These are phyloP conservation scores for Euura saliciscinereae DNA, from an alignment of 1,140 invertebrate genomes.

Conservation along the genomic window DNA sequence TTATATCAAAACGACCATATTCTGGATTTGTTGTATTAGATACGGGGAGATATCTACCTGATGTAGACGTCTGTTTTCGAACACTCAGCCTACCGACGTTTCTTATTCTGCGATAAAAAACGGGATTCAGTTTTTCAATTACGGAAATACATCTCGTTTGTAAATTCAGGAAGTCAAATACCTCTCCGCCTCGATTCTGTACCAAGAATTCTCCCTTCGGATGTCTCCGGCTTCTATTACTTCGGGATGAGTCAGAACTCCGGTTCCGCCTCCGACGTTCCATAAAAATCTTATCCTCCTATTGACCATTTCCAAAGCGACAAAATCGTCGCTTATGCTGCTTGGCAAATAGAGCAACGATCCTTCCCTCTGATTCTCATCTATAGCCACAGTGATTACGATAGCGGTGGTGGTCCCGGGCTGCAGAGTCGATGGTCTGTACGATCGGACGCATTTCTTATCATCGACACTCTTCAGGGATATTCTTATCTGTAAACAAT, in stretches of 20 bases:
- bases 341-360: conserved; percentile 73
- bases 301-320: conserved; percentile 80
- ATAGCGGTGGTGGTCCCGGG: conserved; percentile 75
- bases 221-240: conserved; percentile 62
- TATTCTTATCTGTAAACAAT: conserved; percentile 73
- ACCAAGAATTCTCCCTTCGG: conserved; percentile 74
- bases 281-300: conserved; percentile 76
- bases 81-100: conserved; percentile 65
- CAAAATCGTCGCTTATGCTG: conserved; percentile 70
- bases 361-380: conserved; percentile 65
- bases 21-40: conserved; percentile 57
- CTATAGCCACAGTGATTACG: conserved; percentile 71
- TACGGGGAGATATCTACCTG: conserved; percentile 45
- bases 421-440: conserved; percentile 65
- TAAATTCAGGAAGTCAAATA: conserved; percentile 42
- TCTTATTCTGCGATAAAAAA: conserved; percentile 53
- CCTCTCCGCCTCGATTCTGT: conserved; percentile 72
- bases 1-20: conserved; percentile 62
- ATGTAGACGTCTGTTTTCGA: conserved; percentile 52
- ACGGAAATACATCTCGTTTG: not conserved
- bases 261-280: conserved; percentile 76
- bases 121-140: conserved; percentile 10
- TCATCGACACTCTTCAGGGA: conserved; percentile 69
- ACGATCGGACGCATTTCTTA: conserved; percentile 77
- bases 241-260: conserved; percentile 69